Conservation (phyloP, 2,797 vertebrate species). For the Microhierax caerulescens region DNA sequence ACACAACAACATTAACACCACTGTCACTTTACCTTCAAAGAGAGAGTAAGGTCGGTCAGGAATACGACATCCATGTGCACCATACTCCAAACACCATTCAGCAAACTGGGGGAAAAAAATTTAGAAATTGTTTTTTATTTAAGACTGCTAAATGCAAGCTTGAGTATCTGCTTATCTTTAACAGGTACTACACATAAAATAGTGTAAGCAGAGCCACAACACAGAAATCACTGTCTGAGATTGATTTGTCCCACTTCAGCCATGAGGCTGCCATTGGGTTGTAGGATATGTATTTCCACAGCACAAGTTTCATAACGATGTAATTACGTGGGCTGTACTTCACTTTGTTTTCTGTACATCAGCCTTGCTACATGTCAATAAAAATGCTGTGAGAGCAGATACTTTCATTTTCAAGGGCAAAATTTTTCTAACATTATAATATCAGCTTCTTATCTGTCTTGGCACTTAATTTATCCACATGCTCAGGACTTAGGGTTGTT, state of each 20-base stretch:
- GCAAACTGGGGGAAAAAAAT: conserved; percentile 82
- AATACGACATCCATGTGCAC: conserved; percentile 94
- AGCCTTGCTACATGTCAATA: neutral
- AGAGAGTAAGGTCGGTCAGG: conserved; percentile 96
- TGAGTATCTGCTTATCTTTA: neutral
- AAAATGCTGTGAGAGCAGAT: neutral
- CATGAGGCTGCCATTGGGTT: neutral
- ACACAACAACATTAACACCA: neutral
- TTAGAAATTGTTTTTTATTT: neutral
- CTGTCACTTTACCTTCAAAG: conserved; percentile 91
- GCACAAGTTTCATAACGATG: neutral
- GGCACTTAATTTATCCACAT: neutral
- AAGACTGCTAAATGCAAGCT: neutral
- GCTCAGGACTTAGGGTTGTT: neutral
- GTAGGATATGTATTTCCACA: neutral
- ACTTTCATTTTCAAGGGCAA: neutral
- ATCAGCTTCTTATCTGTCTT: neutral
- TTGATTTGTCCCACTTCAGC: neutral
- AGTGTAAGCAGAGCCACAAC: neutral
- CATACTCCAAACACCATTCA: conserved; percentile 97
- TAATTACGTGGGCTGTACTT: neutral
- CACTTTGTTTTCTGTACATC: neutral
- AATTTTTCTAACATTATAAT: neutral
- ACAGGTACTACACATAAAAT: neutral
- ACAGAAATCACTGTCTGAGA: neutral